These are phyloP conservation scores for Rhinogobio ventralis DNA, from an alignment of 2,797 vertebrate species.

Conservation along the genomic window DNA sequence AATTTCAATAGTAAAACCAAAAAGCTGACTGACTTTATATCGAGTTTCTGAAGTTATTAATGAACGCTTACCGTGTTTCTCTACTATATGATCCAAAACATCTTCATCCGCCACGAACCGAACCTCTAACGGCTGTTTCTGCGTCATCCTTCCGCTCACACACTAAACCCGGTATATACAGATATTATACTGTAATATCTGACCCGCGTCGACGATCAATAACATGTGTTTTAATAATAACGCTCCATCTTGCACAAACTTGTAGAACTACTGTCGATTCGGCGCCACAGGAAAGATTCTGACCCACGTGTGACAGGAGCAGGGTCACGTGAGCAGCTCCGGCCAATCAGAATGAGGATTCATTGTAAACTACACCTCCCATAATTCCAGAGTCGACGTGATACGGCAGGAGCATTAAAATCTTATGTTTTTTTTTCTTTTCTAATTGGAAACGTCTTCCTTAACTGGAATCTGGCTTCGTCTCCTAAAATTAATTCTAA, in stretches of 20 bases:
- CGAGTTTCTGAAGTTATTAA: not conserved
- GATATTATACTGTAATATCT: not conserved
- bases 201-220: not conserved
- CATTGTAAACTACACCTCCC: not conserved
- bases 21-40: not conserved
- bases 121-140: conserved; percentile 74
- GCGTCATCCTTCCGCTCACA: conserved; percentile 9
- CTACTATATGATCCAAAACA: conserved; percentile 89
- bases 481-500: not conserved
- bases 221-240: conserved; percentile 26
- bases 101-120: conserved; percentile 90
- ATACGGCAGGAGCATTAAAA: not conserved
- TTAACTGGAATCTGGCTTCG: not conserved
- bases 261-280: conserved; percentile 51
- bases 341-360: conserved; percentile 65
- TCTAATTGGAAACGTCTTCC: no score
- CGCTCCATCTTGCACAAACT: accelerated
- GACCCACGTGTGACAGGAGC: conserved; percentile 72
- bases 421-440: not conserved
- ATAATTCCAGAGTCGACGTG: not conserved
- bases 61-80: conserved; percentile 69
- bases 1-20: not conserved
- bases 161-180: not conserved
- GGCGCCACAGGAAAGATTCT: conserved; percentile 73
- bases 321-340: conserved; percentile 54